Evolutionary conservation across 2,888 invertebrate species (phyloP), one percentile per base, ranked within the genome.

Genomic region (Rotaria sp.): DNA sequence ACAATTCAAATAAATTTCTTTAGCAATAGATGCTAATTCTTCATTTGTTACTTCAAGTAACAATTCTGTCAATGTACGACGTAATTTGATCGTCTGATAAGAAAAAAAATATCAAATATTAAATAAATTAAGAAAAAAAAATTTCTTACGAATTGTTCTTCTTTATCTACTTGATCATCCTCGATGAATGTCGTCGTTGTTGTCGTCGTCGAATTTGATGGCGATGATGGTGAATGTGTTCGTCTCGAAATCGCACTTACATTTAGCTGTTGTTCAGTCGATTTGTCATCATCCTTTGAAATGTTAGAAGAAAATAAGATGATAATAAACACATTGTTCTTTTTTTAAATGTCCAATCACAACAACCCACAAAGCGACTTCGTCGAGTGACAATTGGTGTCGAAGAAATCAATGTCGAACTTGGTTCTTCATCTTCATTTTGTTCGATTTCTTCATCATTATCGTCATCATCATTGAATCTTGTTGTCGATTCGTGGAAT

Each of bases 11-110:
- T 94, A 93, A 91, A 95, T 95, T 92, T 96, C 96, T 92, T 94
- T 94, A 92, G 95, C 95, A 90, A 96, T 94, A 90, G 93, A 93
- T 90, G 93, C 93, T 90, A 97, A 95, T 93, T 96, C 95, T 91
- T 94, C 94, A 91, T 95, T 95, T 45, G 97, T 97, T 89, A 96
- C 96, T 91, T 96, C 96, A 89, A 97, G 93, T 87, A 98, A 93
- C 89, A 97, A 94, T 92, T 96, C 96, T 52, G 97, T 97, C 92
- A 97, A 93, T 88, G 95, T 94, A 88, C 94, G 93, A 87, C 96
- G 94, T 85, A 97, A 95, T 90, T 94, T 94, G 90, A 95, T 92
- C 95, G 96, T 96, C 92, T 92, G 88, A 11, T 89, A 89, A n/a
- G 35, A 80, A 55, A 86, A 85, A 84, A n/a, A 74, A 80, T 7